phyloP scores from a whole-genome alignment of 2,888 invertebrate species.

The Tetragonula carbonaria region DNA sequence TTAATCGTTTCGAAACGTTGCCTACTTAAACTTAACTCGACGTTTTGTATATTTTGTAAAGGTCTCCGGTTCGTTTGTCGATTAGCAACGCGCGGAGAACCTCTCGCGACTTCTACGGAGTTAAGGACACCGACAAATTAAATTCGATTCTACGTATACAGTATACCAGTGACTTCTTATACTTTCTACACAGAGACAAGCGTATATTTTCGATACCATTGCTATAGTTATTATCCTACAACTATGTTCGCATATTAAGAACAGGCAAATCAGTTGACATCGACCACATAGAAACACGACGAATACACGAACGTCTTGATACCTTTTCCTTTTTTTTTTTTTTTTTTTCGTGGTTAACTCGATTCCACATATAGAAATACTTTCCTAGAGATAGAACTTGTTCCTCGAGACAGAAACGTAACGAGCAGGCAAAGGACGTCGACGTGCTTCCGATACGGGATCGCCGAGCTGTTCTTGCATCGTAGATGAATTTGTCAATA shows the following conservation, averaged over 20 bases:
- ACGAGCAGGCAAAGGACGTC: neutral
- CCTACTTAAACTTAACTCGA: constrained; percentile 42
- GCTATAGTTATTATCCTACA: constrained; percentile 38
- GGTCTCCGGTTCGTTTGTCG: constrained; percentile 5
- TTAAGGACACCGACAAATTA: constrained; percentile 3
- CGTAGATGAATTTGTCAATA: constrained; percentile 47
- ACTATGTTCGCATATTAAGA: constrained; percentile 18
- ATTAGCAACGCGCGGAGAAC: constrained; percentile 8
- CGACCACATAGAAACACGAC: constrained; percentile 17
- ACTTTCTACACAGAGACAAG: constrained; percentile 47
- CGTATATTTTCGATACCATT: constrained; percentile 53
- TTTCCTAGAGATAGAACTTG: neutral
- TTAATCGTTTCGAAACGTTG: constrained; percentile 7
- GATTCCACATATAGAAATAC: neutral
- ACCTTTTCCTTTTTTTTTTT: neutral
- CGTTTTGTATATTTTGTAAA: neutral
- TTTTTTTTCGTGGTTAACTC: neutral
- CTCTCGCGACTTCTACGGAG: neutral
- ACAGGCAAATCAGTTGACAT: constrained; percentile 32
- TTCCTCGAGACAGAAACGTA: neutral
- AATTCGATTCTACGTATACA: constrained; percentile 31
- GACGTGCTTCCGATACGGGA: constrained; percentile 4
- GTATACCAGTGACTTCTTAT: constrained; percentile 40
- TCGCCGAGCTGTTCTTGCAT: neutral
- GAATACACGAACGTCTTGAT: constrained; percentile 17